Evolutionary conservation across 1,140 invertebrate genomes (phyloP).

Genomic region (Drosophila lini): DNA sequence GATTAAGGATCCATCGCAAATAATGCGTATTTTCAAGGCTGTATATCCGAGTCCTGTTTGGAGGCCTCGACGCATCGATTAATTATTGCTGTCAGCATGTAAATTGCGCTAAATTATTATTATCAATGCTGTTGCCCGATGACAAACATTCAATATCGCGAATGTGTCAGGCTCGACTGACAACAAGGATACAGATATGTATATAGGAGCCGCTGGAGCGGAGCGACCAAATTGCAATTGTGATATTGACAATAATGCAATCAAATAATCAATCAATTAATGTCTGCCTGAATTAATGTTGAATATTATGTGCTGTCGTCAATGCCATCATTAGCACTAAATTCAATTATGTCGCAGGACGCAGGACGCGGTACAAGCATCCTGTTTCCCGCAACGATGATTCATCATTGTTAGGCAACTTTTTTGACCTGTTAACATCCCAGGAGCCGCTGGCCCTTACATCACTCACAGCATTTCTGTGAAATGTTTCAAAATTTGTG

Average conservation of each 20-base stretch:
- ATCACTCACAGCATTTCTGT: constrained; percentile 18
- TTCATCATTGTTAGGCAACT: constrained; percentile 69
- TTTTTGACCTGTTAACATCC: constrained; percentile 5
- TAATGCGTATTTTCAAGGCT: neutral
- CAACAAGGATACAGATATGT: constrained; percentile 34
- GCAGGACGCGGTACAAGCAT: constrained; percentile 6
- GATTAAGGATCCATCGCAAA: neutral
- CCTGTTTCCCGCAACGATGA: constrained; percentile 42
- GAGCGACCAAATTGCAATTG: constrained; percentile 66
- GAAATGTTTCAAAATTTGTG: constrained; percentile 27
- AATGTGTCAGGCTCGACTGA: constrained; percentile 41
- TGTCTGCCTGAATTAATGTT: constrained; percentile 77
- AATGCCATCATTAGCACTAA: constrained; percentile 82
- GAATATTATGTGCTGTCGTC: constrained; percentile 77
- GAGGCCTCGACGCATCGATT: constrained; percentile 47
- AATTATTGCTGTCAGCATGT: constrained; percentile 76
- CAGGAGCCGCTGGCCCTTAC: constrained; percentile 31
- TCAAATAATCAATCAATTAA: constrained; percentile 83
- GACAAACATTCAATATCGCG: constrained; percentile 29
- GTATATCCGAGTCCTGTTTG: neutral
- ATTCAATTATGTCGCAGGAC: constrained; percentile 68
- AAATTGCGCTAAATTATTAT: constrained; percentile 79
- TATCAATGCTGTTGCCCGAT: constrained; percentile 45
- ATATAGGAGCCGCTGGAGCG: constrained; percentile 15
- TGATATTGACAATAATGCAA: constrained; percentile 80